Conservation (phyloP, 2,797 vertebrate species). For the Lindbergichthys nudifrons region DNA sequence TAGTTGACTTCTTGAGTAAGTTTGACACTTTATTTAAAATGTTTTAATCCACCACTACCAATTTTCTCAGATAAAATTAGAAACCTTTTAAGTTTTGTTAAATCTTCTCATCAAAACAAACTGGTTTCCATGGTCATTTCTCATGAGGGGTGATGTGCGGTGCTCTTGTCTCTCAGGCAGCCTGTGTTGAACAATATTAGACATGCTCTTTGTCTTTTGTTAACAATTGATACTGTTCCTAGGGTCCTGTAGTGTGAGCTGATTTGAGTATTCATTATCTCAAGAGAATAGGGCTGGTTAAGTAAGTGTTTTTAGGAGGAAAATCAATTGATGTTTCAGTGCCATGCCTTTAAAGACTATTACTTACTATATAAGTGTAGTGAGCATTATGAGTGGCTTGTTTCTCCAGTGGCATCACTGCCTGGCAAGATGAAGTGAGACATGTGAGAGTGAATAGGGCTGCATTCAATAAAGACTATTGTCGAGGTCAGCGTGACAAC, state of each 20-base stretch:
- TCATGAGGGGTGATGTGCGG: background rate
- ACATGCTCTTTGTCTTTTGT: background rate
- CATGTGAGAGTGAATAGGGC: slow-evolving; percentile 64
- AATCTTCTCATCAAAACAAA: background rate
- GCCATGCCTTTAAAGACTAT: background rate
- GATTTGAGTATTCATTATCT: background rate
- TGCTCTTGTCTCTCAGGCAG: background rate
- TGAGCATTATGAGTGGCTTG: slow-evolving; percentile 14
- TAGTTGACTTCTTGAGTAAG: background rate
- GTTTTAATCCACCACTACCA: background rate
- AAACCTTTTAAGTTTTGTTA: background rate
- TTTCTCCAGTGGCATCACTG: slow-evolving; percentile 57
- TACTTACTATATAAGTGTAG: background rate
- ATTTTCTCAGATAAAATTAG: background rate
- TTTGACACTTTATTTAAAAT: background rate
- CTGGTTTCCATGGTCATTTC: background rate
- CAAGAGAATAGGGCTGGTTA: background rate
- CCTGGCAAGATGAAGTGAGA: slow-evolving; percentile 61
- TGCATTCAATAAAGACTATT: slow-evolving; percentile 66
- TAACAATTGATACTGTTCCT: background rate
- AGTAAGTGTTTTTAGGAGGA: background rate
- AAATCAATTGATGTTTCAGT: background rate
- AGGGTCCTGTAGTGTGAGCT: background rate
- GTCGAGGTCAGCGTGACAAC: slow-evolving; percentile 66
- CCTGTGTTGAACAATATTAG: background rate